A percentile compares a stretch with the other conserved stretches of the same genome.
These are phyloP conservation scores for Bacillus rossius DNA, from an alignment of 1,140 invertebrate genomes.

Conservation along the genomic window DNA sequence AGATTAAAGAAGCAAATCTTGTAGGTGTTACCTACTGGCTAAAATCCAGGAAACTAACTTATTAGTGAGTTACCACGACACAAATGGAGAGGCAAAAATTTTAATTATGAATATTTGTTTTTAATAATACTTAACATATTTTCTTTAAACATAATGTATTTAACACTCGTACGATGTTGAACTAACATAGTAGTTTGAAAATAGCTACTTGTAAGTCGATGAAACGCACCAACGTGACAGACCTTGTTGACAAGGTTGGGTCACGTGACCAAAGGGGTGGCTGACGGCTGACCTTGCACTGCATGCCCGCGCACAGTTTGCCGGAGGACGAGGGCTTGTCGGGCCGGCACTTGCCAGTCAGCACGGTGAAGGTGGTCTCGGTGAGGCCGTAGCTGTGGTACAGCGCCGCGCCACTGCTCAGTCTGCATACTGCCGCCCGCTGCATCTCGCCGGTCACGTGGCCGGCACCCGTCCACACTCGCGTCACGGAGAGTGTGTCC, in stretches of 20 bases:
- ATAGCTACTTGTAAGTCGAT: too few relatives aligned
- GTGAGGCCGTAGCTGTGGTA: slow-evolving; percentile 14
- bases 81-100: too few relatives aligned
- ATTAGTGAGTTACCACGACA: too few relatives aligned
- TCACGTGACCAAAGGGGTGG: background rate
- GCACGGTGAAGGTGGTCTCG: slow-evolving; percentile 17
- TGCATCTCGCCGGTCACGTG: slow-evolving; percentile 5
- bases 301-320: slow-evolving; percentile 6
- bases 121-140: too few relatives aligned
- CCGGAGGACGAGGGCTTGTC: slow-evolving; percentile 9
- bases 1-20: too few relatives aligned
- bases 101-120: too few relatives aligned
- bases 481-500: background rate
- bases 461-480: slow-evolving; percentile 8
- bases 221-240: too few relatives aligned
- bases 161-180: too few relatives aligned
- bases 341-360: background rate
- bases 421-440: background rate
- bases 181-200: too few relatives aligned
- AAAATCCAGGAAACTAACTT: too few relatives aligned
- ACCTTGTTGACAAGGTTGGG: background rate
- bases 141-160: too few relatives aligned
- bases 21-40: too few relatives aligned
- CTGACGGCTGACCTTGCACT: slow-evolving; percentile 7
- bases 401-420: background rate